Conservation (phyloP, 2,113 vertebrate genomes). For the Myiagra hebetior region DNA sequence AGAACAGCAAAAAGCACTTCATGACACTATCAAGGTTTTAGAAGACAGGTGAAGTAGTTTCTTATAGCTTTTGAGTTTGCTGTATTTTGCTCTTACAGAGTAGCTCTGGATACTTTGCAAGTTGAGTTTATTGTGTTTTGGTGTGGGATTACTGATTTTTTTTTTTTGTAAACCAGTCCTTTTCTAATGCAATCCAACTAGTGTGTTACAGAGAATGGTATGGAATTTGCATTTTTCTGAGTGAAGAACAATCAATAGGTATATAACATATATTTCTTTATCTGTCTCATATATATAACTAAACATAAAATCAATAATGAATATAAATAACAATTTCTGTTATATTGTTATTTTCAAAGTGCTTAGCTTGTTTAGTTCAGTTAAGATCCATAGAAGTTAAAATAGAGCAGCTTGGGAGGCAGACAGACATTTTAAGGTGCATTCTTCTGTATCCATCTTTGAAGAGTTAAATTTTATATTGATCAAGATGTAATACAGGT, state of each 20-base stretch:
- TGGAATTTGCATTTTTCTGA: not conserved
- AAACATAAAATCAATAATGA: not conserved
- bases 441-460: not conserved
- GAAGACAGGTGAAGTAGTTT: slow-evolving; percentile 84
- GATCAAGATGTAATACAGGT: not conserved
- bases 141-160: not conserved
- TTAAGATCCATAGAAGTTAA: not conserved
- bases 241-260: not conserved
- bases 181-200: not conserved
- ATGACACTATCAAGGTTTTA: slow-evolving; percentile 85
- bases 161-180: not conserved
- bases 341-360: not conserved
- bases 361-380: not conserved
- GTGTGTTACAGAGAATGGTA: not conserved
- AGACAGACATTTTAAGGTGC: not conserved
- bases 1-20: slow-evolving; percentile 87
- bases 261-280: not conserved
- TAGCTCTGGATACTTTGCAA: not conserved
- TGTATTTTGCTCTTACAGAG: not conserved
- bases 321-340: not conserved
- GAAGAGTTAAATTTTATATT: not conserved
- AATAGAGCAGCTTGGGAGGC: not conserved
- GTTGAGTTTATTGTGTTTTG: not conserved
- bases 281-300: not conserved
- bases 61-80: not conserved